Evolutionary conservation across 2,888 invertebrate genomes (phyloP).

Genomic region (Saturnia japonica): DNA sequence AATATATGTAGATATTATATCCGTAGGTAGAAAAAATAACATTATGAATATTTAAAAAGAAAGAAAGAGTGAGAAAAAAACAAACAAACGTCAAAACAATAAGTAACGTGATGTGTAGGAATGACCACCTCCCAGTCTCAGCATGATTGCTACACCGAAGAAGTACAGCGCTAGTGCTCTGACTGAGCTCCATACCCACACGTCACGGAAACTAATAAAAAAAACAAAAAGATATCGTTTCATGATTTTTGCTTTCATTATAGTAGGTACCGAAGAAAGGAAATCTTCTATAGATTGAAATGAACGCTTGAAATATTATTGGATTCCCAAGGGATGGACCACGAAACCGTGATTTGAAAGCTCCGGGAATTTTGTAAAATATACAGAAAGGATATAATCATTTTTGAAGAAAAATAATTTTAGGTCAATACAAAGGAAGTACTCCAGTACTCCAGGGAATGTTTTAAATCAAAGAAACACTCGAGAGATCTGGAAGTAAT

Average conservation of each 20-base stretch:
- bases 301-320: background rate
- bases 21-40: no score
- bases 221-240: background rate
- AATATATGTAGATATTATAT: no score
- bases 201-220: no score
- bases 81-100: no score
- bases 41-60: no score
- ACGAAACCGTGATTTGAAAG: background rate
- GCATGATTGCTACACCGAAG: no score
- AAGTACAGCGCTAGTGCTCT: no score
- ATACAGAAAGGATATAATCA: background rate
- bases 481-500: background rate
- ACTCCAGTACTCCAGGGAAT: background rate
- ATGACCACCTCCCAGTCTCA: no score
- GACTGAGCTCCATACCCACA: no score
- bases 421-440: background rate
- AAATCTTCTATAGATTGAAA: background rate
- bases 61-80: no score
- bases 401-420: conserved; percentile 8
- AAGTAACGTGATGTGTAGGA: no score
- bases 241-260: background rate
- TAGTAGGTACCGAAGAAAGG: background rate
- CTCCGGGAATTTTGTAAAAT: background rate
- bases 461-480: background rate
- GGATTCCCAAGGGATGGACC: background rate